Base-by-base conservation (phyloP, 2,113 vertebrate species). In the Vulpes ferrilata region DNA sequence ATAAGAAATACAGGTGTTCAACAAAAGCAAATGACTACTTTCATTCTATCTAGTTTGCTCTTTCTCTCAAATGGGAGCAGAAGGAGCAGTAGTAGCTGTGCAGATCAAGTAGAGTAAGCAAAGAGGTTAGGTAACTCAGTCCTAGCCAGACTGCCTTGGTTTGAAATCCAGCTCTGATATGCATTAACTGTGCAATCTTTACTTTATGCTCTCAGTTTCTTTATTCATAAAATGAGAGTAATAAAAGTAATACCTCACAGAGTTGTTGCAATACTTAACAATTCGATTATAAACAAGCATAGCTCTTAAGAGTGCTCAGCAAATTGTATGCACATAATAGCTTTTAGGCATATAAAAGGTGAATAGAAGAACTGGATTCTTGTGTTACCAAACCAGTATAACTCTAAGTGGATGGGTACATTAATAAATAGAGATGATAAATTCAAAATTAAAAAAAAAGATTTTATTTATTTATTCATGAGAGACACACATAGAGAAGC, bases 1-100 rank as follows among this genome's bases (percentile, higher is more conserved):
- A 80, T 79, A 27, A 57, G 48, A n/a, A 93, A 92, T 73, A 88
- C 38, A 95, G 71, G 22, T 85, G 32, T 81, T 81, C 22, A 27
- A 27, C 55, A 12, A 88, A 94, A 74, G 62, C 17, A 92, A 88
- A 73, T 71, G 57, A 84, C 15, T 38, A 12, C 7, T 81, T 84
- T 92, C 64, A 62, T 81, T 94, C 51, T 88, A 35, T 65, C 16
- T 59, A 2, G 59, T 85, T 83, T 89, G 7, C 8, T 94, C 0
- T 85, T 94, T 79, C 30, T 91, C 55, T 71, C 88, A 83, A 83
- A 73, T 53, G 27, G 67, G 12, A 83, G 27, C n/a, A 71, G 60
- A 62, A 91, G 35, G 27, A 88, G 22, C 7, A 7, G 30, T 6
- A 17, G 20, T 67, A 22, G 15, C 0, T 73, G 2, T 82, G 69